Base-by-base conservation (phyloP, 1,140 invertebrate genomes). In the Reticulitermes speratus region DNA sequence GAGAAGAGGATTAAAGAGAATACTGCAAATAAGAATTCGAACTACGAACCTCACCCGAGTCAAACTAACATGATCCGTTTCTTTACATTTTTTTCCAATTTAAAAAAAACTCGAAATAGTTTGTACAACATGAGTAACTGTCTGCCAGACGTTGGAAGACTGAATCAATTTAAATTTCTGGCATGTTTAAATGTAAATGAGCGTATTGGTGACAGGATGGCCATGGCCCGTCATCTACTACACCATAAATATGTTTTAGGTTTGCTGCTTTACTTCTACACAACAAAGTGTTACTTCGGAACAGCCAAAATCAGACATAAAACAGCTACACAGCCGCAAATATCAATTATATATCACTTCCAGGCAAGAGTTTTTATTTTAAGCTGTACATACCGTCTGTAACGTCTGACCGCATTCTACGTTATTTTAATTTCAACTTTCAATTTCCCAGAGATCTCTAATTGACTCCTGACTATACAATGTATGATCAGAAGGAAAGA, bases 391-490 rank as follows among this genome's bases (percentile, higher is more conserved):
- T 30, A 30, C 52, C 65, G n/a, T 75, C 65, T 30, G 14, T 25
- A 75, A 9, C 65, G 3, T 30, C 0, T 30, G 25, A 30, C n/a
- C 65, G 19, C 21, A 75, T 30, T n/a, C n/a, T 75, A 30, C n/a
- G 14, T 75, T 75, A 75, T 75, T 75, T 75, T 75, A 75, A 75
- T 8, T 16, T 25, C 65, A 75, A 75, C 65, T 75, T 75, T 30
- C 65, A 75, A 75, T 75, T 75, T 75, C n/a, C 65, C 65, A 75
- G 25, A 75, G 65, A 75, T 75, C 65, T 75, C 65, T 75, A 75
- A 75, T 75, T 75, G 65, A 75, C 65, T 75, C 65, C 65, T 75
- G 65, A 75, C 25, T 75, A 14, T n/a, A 75, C 65, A 30, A 75
- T 30, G 30, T 30, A 75, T 16, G 65, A 75, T 75, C 65, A 75